phyloP scores from a whole-genome alignment of 2,113 vertebrate genomes.

The Mus spicilegus region DNA sequence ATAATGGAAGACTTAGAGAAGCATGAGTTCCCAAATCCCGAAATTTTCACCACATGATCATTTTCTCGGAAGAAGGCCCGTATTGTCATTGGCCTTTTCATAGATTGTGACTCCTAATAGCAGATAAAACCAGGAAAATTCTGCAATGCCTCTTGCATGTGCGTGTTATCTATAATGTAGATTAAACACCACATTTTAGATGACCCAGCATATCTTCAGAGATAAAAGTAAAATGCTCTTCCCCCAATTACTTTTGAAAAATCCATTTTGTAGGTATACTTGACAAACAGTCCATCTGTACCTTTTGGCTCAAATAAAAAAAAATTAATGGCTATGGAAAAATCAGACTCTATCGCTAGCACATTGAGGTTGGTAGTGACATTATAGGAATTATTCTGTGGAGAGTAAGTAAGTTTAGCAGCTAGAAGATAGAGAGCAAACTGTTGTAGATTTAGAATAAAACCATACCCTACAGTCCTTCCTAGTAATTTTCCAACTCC shows the following conservation, averaged over 20 bases:
- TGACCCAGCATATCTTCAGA: background rate
- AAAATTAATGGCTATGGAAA: background rate
- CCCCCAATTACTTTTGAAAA: background rate
- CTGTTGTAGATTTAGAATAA: background rate
- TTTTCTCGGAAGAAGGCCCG: background rate
- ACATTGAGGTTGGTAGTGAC: background rate
- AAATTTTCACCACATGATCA: background rate
- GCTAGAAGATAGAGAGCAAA: conserved; percentile 4
- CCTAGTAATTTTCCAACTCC: background rate
- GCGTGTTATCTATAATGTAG: background rate
- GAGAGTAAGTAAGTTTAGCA: background rate
- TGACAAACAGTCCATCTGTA: conserved; percentile 22
- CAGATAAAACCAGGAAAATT: conserved; percentile 3
- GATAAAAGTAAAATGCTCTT: background rate
- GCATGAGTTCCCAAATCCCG: background rate
- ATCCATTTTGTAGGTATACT: background rate
- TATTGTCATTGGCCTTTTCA: background rate
- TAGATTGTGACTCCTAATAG: background rate
- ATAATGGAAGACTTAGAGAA: background rate
- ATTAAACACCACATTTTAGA: background rate
- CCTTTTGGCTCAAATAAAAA: background rate
- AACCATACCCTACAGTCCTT: conserved; percentile 1
- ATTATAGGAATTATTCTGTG: background rate
- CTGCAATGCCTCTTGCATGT: background rate
- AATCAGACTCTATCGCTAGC: background rate